Base-by-base conservation (phyloP, 2,113 vertebrate genomes). In the Hymenochirus boettgeri region DNA sequence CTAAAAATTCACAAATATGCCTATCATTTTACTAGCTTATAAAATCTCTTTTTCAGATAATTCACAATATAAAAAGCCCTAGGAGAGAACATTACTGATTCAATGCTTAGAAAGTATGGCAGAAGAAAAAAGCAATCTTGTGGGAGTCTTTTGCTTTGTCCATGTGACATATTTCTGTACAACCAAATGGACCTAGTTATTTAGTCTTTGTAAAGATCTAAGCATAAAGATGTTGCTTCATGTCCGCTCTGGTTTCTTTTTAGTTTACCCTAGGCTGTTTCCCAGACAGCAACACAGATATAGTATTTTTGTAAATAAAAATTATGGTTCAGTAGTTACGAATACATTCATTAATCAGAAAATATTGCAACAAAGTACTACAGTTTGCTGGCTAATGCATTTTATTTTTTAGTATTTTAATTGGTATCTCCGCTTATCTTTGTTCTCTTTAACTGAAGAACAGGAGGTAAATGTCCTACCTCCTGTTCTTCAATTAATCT, bases 31-130 rank as follows among this genome's bases (percentile, higher is more conserved):
- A n/a, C n/a, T n/a, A n/a, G n/a, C n/a, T n/a, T n/a, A n/a, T n/a
- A n/a, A n/a, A n/a, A n/a, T n/a, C n/a, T n/a, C n/a, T n/a, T n/a
- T n/a, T n/a, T n/a, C n/a, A n/a, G n/a, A n/a, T n/a, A n/a, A n/a
- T n/a, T n/a, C n/a, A n/a, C n/a, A n/a, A n/a, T n/a, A n/a, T n/a
- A n/a, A n/a, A n/a, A n/a, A n/a, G n/a, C n/a, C n/a, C n/a, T n/a
- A n/a, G n/a, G n/a, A n/a, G n/a, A n/a, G n/a, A n/a, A n/a, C n/a
- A 35, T 35, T 35, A 35, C 15, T 35, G 33, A 35, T 7, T 57
- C 19, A 57, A 15, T 35, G 8, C 33, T 27, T 2, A 21, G 47
- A 65, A 53, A 56, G 47, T 46, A 65, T 47, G 61, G 31, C 29
- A 62, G 5, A n/a, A 27, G 4, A 35, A 35, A 7, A 35, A 35